These are phyloP conservation scores for Ceuthmochares aereus DNA, from an alignment of 2,113 vertebrate genomes.

Conservation along the genomic window DNA sequence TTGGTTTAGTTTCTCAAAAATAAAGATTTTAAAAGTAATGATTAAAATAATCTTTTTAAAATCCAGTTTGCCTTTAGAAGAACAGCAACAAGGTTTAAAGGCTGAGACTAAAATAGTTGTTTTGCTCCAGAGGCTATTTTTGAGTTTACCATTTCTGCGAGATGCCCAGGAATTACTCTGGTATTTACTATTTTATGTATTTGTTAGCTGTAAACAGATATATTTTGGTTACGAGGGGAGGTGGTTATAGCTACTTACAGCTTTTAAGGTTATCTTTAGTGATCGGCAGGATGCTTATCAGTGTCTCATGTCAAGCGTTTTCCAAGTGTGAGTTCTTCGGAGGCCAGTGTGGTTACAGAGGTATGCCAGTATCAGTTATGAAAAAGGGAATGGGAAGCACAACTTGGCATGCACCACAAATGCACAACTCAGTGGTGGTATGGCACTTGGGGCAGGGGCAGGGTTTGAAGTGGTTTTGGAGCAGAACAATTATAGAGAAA, in stretches of 20 bases:
- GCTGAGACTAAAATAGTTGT: not conserved
- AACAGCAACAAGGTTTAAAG: not conserved
- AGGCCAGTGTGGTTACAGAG: not conserved
- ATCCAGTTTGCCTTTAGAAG: not conserved
- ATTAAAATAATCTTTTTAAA: not conserved
- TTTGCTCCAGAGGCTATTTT: not conserved
- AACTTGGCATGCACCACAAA: too few relatives aligned
- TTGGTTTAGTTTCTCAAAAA: not conserved
- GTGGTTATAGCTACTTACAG: not conserved
- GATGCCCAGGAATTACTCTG: not conserved
- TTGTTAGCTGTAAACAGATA: not conserved
- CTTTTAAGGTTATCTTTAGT: slow-evolving; percentile 10
- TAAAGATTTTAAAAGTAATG: not conserved
- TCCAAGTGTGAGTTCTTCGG: not conserved
- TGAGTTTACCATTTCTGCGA: not conserved
- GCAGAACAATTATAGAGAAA: not conserved
- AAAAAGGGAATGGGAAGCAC: too few relatives aligned
- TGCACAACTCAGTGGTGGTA: too few relatives aligned
- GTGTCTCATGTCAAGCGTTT: not conserved
- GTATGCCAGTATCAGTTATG: too few relatives aligned
- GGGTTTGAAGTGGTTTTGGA: not conserved
- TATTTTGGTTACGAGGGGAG: not conserved
- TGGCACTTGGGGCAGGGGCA: too few relatives aligned
- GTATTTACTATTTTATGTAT: not conserved
- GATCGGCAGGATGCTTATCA: not conserved